phyloP scores from a whole-genome alignment of 2,113 vertebrate species.

The Leptosomus discolor region DNA sequence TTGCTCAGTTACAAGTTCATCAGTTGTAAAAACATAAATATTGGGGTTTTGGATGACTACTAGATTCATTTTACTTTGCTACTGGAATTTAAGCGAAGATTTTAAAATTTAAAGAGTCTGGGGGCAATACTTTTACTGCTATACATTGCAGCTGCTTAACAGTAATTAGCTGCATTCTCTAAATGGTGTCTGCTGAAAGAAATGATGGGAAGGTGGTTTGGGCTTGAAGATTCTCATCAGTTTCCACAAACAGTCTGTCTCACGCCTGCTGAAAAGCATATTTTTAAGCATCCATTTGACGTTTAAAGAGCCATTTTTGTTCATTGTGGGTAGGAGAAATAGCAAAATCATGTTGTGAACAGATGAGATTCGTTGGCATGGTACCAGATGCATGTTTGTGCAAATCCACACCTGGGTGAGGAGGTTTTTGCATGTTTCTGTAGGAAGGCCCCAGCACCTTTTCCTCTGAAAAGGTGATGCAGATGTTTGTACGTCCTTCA shows the following conservation, averaged over 20 bases:
- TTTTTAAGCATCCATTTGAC: neutral
- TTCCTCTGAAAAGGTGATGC: slow-evolving; percentile 24
- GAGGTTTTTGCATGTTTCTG: slow-evolving; percentile 57
- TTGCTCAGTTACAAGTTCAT: neutral
- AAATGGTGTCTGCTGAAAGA: neutral
- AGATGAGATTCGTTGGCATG: slow-evolving; percentile 32
- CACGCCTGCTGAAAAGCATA: neutral
- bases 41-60: neutral
- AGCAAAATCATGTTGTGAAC: neutral
- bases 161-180: neutral
- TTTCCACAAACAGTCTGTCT: neutral
- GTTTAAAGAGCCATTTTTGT: neutral
- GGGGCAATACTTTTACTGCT: neutral
- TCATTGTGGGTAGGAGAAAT: neutral
- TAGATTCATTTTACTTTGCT: neutral
- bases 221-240: neutral
- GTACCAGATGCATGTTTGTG: slow-evolving; percentile 1
- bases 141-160: neutral
- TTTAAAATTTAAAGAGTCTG: neutral
- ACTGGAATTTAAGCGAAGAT: neutral
- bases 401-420: neutral
- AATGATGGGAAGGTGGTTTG: neutral
- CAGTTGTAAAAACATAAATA: neutral
- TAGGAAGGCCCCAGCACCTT: slow-evolving; percentile 23
- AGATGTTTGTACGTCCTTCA: neutral